Conservation (phyloP, 2,797 vertebrate genomes). For the Euphonia xanthogaster region DNA sequence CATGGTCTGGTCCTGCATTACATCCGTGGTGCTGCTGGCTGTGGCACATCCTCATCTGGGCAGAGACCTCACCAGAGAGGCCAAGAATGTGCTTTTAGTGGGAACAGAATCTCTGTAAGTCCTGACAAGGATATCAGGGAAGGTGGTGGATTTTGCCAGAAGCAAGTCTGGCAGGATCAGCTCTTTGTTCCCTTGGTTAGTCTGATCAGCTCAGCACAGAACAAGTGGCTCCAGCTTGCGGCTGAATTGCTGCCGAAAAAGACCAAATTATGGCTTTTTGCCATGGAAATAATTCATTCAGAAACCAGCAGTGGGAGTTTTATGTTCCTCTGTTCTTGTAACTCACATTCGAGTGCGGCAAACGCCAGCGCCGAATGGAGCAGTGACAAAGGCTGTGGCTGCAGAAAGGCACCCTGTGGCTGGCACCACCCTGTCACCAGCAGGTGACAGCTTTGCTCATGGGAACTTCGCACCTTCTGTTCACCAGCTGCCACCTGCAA, state of each 20-base stretch:
- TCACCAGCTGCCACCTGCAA: background rate
- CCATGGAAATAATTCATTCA: background rate
- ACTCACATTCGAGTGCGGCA: background rate
- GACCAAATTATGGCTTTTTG: background rate
- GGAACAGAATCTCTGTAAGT: background rate
- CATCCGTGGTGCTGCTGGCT: accelerated
- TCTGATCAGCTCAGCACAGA: background rate
- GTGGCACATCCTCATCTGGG: background rate
- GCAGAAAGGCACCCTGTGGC: background rate
- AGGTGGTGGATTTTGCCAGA: background rate
- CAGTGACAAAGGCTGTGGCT: background rate
- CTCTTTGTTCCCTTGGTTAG: background rate
- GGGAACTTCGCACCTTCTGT: background rate
- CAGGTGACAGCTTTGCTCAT: background rate
- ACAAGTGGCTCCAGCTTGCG: background rate
- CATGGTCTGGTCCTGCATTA: accelerated
- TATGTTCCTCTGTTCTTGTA: background rate
- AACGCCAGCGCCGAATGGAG: accelerated
- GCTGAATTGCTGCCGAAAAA: background rate
- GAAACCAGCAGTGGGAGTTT: background rate
- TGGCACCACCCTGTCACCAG: background rate
- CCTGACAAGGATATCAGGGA: background rate
- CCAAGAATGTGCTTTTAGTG: background rate
- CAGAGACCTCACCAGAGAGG: background rate
- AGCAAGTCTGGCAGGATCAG: background rate